phyloP scores from a whole-genome alignment of 2,888 invertebrate species.

The Oxyteleia sp. region DNA sequence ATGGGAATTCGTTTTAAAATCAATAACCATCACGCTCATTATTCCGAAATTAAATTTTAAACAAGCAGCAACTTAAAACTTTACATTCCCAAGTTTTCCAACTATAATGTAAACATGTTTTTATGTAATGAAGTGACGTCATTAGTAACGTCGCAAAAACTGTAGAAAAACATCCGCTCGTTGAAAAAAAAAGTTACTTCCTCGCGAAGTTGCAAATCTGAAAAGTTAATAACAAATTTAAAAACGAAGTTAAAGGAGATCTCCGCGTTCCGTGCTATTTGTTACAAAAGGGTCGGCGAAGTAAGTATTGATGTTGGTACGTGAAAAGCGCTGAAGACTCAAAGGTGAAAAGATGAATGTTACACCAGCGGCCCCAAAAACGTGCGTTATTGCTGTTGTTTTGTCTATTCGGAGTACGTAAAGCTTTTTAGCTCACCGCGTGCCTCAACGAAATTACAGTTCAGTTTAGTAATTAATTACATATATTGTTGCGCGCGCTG shows the following conservation, averaged over 20 bases:
- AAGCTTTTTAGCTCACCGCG: constrained; percentile 58
- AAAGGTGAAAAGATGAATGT: constrained; percentile 51
- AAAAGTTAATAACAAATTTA: constrained; percentile 44
- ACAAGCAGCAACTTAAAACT: too few relatives aligned
- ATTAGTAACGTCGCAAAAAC: background rate
- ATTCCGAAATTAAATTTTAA: too few relatives aligned
- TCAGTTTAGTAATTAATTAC: constrained; percentile 64
- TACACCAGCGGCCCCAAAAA: constrained; percentile 30
- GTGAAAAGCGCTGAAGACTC: constrained; percentile 47
- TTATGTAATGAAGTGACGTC: background rate
- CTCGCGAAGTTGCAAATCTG: constrained; percentile 33
- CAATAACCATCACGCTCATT: too few relatives aligned
- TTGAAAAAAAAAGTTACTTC: background rate
- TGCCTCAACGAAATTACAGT: constrained; percentile 51
- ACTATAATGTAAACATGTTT: too few relatives aligned
- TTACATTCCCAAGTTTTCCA: too few relatives aligned
- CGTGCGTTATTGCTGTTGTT: constrained; percentile 57
- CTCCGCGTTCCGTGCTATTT: constrained; percentile 11
- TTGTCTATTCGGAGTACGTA: constrained; percentile 51
- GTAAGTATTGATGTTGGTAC: constrained; percentile 43
- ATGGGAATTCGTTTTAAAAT: background rate
- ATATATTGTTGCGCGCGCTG: constrained; percentile 36
- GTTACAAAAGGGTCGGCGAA: constrained; percentile 38
- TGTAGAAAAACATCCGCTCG: too few relatives aligned
- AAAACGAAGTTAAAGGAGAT: constrained; percentile 13